Conservation (phyloP, 2,888 invertebrate genomes). For the Troilus luridus region DNA sequence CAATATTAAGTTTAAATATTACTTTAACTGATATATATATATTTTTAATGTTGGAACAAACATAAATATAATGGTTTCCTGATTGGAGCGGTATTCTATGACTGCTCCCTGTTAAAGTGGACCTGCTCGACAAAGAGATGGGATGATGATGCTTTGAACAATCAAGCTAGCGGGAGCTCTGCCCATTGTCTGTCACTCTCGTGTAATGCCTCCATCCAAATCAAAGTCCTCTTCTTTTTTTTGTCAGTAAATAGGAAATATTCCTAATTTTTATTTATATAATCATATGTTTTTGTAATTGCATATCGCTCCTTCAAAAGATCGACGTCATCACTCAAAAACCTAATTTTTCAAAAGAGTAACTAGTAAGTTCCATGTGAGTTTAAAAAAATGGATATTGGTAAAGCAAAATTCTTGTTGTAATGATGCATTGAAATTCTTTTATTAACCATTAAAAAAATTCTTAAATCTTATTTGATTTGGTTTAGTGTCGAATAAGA, state of each 20-base stretch:
- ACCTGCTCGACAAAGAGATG: not conserved
- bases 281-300: too few species aligned
- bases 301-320: too few species aligned
- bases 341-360: too few species aligned
- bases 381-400: too few species aligned
- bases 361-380: too few species aligned
- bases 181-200: slow-evolving; percentile 2
- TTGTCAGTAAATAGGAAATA: not conserved
- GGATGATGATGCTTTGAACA: not conserved
- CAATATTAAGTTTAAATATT: too few species aligned
- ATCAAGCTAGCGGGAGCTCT: not conserved
- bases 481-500: too few species aligned
- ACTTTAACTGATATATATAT: not conserved
- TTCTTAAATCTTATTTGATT: too few species aligned
- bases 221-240: not conserved
- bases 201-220: not conserved
- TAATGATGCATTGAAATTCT: too few species aligned
- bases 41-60: not conserved
- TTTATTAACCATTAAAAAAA: too few species aligned
- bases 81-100: not conserved
- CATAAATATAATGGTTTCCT: not conserved
- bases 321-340: too few species aligned
- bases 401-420: too few species aligned
- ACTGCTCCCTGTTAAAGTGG: not conserved
- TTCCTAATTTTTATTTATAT: not conserved